A percentile compares a stretch with the other conserved stretches of the same genome.
These are phyloP conservation scores for Cirrhinus mrigala DNA, from an alignment of 2,797 vertebrate species.

Conservation along the genomic window DNA sequence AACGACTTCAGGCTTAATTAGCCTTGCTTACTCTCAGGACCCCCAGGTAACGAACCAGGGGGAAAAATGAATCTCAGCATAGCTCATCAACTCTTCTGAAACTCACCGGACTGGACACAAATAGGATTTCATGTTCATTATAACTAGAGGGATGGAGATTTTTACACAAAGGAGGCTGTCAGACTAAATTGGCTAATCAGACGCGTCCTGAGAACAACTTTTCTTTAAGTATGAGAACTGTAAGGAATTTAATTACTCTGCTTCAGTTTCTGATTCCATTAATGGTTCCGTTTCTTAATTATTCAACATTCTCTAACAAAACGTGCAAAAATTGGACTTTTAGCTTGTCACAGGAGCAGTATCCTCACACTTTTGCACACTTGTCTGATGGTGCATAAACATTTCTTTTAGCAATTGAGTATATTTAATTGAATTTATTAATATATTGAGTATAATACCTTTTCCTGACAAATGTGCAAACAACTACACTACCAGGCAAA, in stretches of 20 bases:
- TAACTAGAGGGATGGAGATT: constrained; percentile 20
- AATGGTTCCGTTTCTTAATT: not conserved
- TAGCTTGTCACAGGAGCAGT: not conserved
- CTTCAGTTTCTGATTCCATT: not conserved
- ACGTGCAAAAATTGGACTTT: not conserved
- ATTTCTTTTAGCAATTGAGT: no score
- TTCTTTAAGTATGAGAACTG: not conserved
- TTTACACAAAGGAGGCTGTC: constrained; percentile 24
- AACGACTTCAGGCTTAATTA: constrained; percentile 69
- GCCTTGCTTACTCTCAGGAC: constrained; percentile 62
- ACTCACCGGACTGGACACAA: constrained; percentile 26
- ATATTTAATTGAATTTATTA: not conserved
- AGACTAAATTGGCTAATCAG: constrained; percentile 18
- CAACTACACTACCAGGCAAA: not conserved
- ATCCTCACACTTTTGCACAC: not conserved
- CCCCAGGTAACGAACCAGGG: constrained; percentile 55
- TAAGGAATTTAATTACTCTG: not conserved
- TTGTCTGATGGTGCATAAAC: no score
- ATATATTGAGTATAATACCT: not conserved
- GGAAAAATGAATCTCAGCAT: constrained; percentile 58
- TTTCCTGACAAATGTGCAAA: not conserved
- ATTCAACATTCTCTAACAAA: not conserved
- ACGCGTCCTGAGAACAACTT: constrained; percentile 17
- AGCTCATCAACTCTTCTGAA: constrained; percentile 24
- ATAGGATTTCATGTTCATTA: constrained; percentile 36